Percentiles rank a stretch among this genome's conserved stretches.
Conservation (phyloP, 2,797 vertebrate species). For the Microcaecilia unicolor region DNA sequence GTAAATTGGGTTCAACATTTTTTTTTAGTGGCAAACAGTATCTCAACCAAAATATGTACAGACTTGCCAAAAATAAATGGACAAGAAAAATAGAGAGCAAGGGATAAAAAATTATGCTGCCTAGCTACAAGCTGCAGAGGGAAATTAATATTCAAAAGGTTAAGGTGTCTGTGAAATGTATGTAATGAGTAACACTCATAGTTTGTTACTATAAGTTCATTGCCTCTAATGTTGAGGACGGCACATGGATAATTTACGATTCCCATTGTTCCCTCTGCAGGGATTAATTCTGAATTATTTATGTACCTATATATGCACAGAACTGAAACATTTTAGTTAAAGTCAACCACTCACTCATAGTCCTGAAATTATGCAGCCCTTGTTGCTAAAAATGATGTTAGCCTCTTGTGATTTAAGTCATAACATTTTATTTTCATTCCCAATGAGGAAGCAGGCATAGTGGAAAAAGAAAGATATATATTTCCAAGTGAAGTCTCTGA, state of each 20-base stretch:
- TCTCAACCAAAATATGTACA: slow-evolving; percentile 29
- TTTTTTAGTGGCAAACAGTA: slow-evolving; percentile 26
- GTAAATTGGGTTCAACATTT: too few species aligned
- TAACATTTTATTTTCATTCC: slow-evolving; percentile 86
- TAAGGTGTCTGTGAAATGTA: slow-evolving; percentile 83
- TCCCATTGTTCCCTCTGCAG: slow-evolving; percentile 89
- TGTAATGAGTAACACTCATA: slow-evolving; percentile 89
- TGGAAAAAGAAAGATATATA: slow-evolving; percentile 61
- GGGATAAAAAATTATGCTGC: slow-evolving; percentile 43
- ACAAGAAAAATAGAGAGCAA: slow-evolving; percentile 26
- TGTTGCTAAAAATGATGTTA: slow-evolving; percentile 89
- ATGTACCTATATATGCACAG: slow-evolving; percentile 86
- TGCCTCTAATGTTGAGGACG: slow-evolving; percentile 81
- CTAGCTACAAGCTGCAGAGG: slow-evolving; percentile 53
- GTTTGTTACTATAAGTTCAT: slow-evolving; percentile 93
- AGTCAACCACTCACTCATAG: slow-evolving; percentile 88
- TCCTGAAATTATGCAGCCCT: slow-evolving; percentile 77
- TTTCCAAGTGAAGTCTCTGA: slow-evolving; percentile 52
- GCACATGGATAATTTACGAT: slow-evolving; percentile 92
- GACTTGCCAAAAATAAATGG: slow-evolving; percentile 19
- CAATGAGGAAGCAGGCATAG: slow-evolving; percentile 65
- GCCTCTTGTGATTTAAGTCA: slow-evolving; percentile 96
- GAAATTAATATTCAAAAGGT: slow-evolving; percentile 91
- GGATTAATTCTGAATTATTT: slow-evolving; percentile 99
- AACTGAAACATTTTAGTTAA: slow-evolving; percentile 97